These are phyloP conservation scores for Myoxocephalus aenaeus DNA, from an alignment of 2,797 vertebrate genomes.

Conservation along the genomic window DNA sequence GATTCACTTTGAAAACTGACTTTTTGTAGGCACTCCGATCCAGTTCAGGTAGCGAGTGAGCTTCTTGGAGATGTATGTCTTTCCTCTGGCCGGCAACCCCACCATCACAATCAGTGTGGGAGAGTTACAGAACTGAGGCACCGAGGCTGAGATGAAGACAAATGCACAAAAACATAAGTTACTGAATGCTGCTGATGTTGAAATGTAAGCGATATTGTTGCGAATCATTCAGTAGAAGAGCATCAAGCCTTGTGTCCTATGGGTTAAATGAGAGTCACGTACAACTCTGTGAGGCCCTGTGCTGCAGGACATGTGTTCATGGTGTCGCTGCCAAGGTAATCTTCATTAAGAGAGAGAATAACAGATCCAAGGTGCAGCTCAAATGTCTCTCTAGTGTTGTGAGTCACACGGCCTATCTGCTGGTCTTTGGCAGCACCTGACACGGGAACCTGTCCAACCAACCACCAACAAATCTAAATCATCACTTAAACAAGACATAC, in stretches of 20 bases:
- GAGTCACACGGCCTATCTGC: slow-evolving; percentile 18
- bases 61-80: slow-evolving; percentile 94
- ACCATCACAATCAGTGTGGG: slow-evolving; percentile 94
- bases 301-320: slow-evolving; percentile 9
- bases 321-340: slow-evolving; percentile 40
- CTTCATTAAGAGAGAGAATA: slow-evolving; percentile 41
- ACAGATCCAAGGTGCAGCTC: slow-evolving; percentile 25
- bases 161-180: slow-evolving; percentile 2
- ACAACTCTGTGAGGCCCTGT: background rate
- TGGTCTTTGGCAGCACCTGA: background rate
- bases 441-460: slow-evolving; percentile 9
- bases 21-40: slow-evolving; percentile 92
- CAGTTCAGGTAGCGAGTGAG: slow-evolving; percentile 94
- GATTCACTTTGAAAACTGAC: slow-evolving; percentile 66
- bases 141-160: slow-evolving; percentile 80
- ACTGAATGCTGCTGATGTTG: no score
- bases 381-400: slow-evolving; percentile 28
- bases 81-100: slow-evolving; percentile 92
- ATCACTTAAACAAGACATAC: background rate
- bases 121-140: slow-evolving; percentile 93
- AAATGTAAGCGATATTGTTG: background rate
- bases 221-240: slow-evolving; percentile 1
- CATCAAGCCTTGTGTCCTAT: background rate
- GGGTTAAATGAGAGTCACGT: background rate
- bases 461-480: background rate